A percentile compares a stretch with the other conserved stretches of the same genome.
Conservation (phyloP, 2,888 invertebrate genomes). For the Agonopterix subpropinquella region DNA sequence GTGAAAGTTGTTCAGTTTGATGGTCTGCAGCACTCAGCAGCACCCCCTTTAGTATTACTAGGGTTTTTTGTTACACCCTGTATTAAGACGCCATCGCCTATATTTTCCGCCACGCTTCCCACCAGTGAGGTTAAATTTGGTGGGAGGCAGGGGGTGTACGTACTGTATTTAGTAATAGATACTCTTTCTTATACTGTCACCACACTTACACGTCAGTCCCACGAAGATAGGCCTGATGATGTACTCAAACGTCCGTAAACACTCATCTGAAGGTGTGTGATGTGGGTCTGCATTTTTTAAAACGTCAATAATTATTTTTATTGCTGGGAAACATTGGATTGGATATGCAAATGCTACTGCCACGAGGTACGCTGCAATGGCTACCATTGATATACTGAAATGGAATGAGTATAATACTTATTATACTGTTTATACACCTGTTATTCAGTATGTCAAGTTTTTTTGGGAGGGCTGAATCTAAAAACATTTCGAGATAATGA, state of each 20-base stretch:
- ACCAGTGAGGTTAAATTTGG: no score
- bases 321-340: slow-evolving; percentile 44
- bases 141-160: no score
- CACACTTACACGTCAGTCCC: slow-evolving; percentile 35
- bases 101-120: no score
- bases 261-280: slow-evolving; percentile 14
- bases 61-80: no score
- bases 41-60: no score
- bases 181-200: not conserved
- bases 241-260: slow-evolving; percentile 21
- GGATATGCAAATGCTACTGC: slow-evolving; percentile 39
- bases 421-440: not conserved
- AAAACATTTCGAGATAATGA: no score
- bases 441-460: no score
- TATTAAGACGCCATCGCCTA: no score
- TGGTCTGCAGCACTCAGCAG: no score
- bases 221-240: slow-evolving; percentile 36
- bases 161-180: no score
- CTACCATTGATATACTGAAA: slow-evolving; percentile 26
- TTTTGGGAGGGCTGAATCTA: no score
- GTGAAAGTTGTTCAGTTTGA: no score
- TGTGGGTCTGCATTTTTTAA: slow-evolving; percentile 21
- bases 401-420: not conserved
- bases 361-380: slow-evolving; percentile 32
- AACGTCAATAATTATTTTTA: slow-evolving; percentile 35